These are phyloP conservation scores for Drosophila rubida DNA, from an alignment of 2,888 invertebrate genomes.

Conservation along the genomic window DNA sequence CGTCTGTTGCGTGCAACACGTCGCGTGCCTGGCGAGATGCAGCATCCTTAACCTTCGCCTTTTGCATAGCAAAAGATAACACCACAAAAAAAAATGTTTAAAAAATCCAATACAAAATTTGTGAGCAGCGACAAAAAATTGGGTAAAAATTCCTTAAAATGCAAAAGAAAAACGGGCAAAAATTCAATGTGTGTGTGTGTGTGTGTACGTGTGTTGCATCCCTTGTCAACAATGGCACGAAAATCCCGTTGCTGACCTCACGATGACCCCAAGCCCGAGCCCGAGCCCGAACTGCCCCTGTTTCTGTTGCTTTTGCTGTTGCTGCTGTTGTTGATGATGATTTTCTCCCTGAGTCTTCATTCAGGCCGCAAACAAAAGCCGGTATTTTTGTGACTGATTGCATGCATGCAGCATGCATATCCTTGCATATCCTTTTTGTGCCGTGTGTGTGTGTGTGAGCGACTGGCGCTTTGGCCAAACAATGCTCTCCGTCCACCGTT, in stretches of 20 bases:
- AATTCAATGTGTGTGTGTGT: constrained; percentile 30
- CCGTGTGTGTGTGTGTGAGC: constrained; percentile 28
- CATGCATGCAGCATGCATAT: constrained; percentile 65
- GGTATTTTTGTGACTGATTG: constrained; percentile 78
- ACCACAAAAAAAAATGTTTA: constrained; percentile 54
- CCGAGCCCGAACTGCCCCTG: constrained; percentile 50
- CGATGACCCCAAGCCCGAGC: constrained; percentile 82
- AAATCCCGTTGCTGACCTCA: constrained; percentile 83
- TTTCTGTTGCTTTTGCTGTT: constrained; percentile 14
- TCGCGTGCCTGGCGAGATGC: constrained; percentile 70
- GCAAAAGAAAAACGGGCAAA: constrained; percentile 50
- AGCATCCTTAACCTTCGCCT: constrained; percentile 53
- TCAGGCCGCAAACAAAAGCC: constrained; percentile 75
- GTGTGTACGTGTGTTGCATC: constrained; percentile 56
- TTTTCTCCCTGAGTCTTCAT: constrained; percentile 69
- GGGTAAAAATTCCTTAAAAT: constrained; percentile 54
- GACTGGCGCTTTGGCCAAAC: constrained; percentile 68
- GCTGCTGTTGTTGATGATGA: constrained; percentile 49
- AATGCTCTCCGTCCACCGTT: constrained; percentile 53
- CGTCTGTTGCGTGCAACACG: constrained; percentile 40
- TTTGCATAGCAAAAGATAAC: constrained; percentile 52
- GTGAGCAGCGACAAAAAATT: constrained; percentile 46
- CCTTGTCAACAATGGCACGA: constrained; percentile 78
- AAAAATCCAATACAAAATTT: constrained; percentile 46
- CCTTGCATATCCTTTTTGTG: constrained; percentile 69